Base-by-base conservation (phyloP, 1,140 invertebrate genomes). In the Cydia strobilella region DNA sequence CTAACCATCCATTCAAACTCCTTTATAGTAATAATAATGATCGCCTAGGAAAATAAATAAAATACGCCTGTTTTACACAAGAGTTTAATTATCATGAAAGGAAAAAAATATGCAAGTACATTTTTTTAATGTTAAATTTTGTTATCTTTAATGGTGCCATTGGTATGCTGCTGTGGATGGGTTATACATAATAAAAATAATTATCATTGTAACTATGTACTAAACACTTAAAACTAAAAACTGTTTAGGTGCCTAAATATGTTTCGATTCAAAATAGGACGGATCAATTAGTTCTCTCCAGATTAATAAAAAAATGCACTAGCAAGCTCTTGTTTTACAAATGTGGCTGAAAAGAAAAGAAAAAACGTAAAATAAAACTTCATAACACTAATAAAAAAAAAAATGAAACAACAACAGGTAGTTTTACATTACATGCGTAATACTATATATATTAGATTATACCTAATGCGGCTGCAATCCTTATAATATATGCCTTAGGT, bases 61-160 rank as follows among this genome's bases (percentile, higher is more conserved):
- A 80, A 76, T 73, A 42, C 51, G 54, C 18, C 20, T 20, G 12
- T 72, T 76, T 76, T 78, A 84, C 65, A 77, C 59, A 83, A 82
- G 77, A 86, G 78, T 90, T 90, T 89, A 90, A 86, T 91, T 82
- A 89, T 86, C 77, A 78, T 86, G 82, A 89, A 89, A 88, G 88
- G 83, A 87, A 87, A 86, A 86, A 88, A 87, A 86, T 86, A 90
- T 90, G 90, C 88, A 89, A 87, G 79, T 90, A 90, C 88, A 90
- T 90, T 89, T 88, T 86, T 77, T 74, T 83, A 86, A 89, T 89
- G 85, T 83, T 86, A 91, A 86, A 86, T 81, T 82, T 83, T 82
- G 79, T 86, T 86, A 87, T 85, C 54, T 85, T 75, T 83, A 82
- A 82, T 77, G 79, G 89, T 90, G 89, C 87, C 74, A 73, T 78